Evolutionary conservation across 2,888 invertebrate species (phyloP).

Genomic region (Ophioninae sp.): DNA sequence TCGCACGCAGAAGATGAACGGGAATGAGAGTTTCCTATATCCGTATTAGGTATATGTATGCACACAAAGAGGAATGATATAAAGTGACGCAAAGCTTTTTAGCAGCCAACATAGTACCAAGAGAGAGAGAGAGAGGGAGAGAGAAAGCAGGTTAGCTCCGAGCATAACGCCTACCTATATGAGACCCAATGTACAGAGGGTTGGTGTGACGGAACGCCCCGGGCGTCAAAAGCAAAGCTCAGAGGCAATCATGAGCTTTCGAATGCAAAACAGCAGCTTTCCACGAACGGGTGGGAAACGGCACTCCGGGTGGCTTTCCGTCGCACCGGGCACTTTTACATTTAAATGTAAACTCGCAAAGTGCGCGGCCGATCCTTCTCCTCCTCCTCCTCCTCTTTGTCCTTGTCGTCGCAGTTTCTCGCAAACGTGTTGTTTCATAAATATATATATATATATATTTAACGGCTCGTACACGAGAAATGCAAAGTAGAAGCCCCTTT

Average conservation of each 20-base stretch:
- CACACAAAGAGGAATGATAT: constrained; percentile 46
- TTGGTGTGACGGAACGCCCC: constrained; percentile 61
- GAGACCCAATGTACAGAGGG: constrained; percentile 17
- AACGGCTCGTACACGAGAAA: constrained; percentile 70
- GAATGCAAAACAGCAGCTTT: constrained; percentile 81
- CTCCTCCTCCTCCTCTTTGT: constrained; percentile 34
- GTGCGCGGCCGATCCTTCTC: constrained; percentile 74
- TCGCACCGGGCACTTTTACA: constrained; percentile 79
- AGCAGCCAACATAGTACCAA: constrained; percentile 59
- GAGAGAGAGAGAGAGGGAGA: constrained; percentile 8
- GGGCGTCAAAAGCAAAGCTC: constrained; percentile 81
- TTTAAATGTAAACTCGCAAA: constrained; percentile 81
- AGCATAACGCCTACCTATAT: constrained; percentile 11
- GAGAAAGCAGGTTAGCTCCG: not conserved
- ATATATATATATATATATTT: constrained; percentile 4
- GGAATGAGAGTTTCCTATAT: constrained; percentile 34
- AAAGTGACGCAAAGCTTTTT: constrained; percentile 64
- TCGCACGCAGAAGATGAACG: constrained; percentile 44
- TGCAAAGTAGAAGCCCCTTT: constrained; percentile 76
- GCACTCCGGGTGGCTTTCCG: constrained; percentile 62
- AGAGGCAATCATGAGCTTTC: constrained; percentile 81
- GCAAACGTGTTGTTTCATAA: constrained; percentile 31
- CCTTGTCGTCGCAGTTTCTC: constrained; percentile 53
- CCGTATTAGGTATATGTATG: constrained; percentile 6
- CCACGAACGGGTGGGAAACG: constrained; percentile 67